Conservation (phyloP, 2,888 invertebrate genomes). For the Carpatolechia fugitivella region DNA sequence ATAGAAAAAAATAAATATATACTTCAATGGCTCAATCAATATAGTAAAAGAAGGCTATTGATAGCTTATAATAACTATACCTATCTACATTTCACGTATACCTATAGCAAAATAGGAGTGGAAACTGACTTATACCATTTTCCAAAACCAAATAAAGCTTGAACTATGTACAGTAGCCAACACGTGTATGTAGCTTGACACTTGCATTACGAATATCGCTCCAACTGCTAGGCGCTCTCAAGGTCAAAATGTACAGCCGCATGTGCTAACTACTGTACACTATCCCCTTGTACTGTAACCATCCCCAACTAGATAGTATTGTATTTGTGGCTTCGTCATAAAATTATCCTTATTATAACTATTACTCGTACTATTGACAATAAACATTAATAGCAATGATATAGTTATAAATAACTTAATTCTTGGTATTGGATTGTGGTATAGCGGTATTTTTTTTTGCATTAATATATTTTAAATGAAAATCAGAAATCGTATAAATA, state of each 20-base stretch:
- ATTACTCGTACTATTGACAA: slow-evolving; percentile 39
- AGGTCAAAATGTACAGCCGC: not conserved
- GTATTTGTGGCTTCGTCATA: slow-evolving; percentile 22
- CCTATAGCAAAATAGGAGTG: slow-evolving; percentile 33
- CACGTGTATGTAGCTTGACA: too few species aligned
- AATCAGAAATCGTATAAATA: not conserved
- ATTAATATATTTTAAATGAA: not conserved
- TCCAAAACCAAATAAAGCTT: slow-evolving; percentile 48
- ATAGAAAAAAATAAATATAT: slow-evolving; percentile 68
- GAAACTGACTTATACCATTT: slow-evolving; percentile 47
- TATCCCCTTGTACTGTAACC: not conserved
- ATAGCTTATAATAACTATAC: slow-evolving; percentile 65
- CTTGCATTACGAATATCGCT: too few species aligned
- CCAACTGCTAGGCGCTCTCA: too few species aligned
- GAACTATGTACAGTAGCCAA: not conserved
- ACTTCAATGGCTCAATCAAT: slow-evolving; percentile 76
- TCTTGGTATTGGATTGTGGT: slow-evolving; percentile 61
- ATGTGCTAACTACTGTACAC: too few species aligned
- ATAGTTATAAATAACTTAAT: slow-evolving; percentile 28
- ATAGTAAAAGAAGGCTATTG: slow-evolving; percentile 61
- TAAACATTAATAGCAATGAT: slow-evolving; percentile 33
- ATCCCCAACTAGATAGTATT: not conserved
- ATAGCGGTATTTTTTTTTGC: slow-evolving; percentile 30
- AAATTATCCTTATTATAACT: slow-evolving; percentile 24
- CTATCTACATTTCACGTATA: slow-evolving; percentile 59